Base-by-base conservation (phyloP, 1,140 invertebrate genomes). In the Andricus grossulariae region DNA sequence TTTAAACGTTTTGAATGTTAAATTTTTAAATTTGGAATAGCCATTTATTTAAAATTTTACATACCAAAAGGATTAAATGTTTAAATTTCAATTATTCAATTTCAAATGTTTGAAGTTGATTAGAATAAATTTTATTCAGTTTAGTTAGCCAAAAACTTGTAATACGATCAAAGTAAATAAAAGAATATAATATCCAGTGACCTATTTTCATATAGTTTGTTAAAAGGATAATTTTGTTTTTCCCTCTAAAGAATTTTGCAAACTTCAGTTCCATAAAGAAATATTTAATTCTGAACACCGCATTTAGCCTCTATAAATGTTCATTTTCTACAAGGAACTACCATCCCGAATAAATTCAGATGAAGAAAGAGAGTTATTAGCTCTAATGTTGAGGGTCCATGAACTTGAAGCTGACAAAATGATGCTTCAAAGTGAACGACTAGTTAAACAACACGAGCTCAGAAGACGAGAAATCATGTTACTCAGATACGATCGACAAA, bases 391-490 rank as follows among this genome's bases (percentile, higher is more conserved):
- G 85, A 93, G 96, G 80, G 95, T 98, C 8, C 97, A 98, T 87
- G 96, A 98, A 90, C 91, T 98, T 45, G 97, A 98, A 91, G 97
- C 97, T 1, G 96, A 98, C 87, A 98, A 97, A 90, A 94, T 97
- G 88, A 97, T 97, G 82, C 92, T 98, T 77, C 96, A 98, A 90
- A 97, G 97, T 11, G 96, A 97, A 84, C 93, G 96, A 73, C 91
- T 98, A 49, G 94, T 97, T 7, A 93, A 96, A 49, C 95, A 97
- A 82, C 96, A 97, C 80, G 97, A 98, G 88, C 92, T 98, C 16
- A 92, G 96, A 55, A 92, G 97, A 73, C 93, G 97, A 74, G 97
- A 98, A 85, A 92, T 97, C 39, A 93, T 97, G 80, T 93, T 98
- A 73, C 92, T 97, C 70, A 92, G 96, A n/a, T 96, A 96, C 66